These are phyloP conservation scores for Branchellion lobata DNA, from an alignment of 2,888 invertebrate genomes.

Conservation along the genomic window DNA sequence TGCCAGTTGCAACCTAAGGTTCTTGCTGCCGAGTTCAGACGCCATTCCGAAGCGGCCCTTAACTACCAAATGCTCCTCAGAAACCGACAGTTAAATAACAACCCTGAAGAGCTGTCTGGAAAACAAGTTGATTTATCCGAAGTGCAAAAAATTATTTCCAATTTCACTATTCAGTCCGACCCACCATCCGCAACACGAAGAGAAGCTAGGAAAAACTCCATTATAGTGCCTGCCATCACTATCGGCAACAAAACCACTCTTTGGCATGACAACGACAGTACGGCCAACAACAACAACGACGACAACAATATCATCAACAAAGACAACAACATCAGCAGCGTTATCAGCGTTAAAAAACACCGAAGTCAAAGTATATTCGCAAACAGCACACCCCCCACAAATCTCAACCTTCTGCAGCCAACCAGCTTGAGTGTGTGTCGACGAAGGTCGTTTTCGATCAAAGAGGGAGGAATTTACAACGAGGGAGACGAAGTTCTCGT, in stretches of 20 bases:
- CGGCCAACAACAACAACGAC: not conserved
- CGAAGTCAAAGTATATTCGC: too few relatives aligned
- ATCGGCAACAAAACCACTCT: not conserved
- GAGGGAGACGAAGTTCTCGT: constrained; percentile 48
- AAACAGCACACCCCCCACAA: too few relatives aligned
- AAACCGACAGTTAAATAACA: not conserved
- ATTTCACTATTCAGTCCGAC: not conserved
- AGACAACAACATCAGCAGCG: not conserved
- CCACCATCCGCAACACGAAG: not conserved
- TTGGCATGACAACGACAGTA: too few relatives aligned
- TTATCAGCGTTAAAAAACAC: too few relatives aligned
- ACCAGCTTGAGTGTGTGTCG: constrained; percentile 38
- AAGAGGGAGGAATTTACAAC: constrained; percentile 48
- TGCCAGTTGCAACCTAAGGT: not conserved
- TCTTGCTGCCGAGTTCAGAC: constrained; percentile 36
- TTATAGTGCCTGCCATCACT: constrained; percentile 11
- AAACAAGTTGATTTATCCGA: not conserved
- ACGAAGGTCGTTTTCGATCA: constrained; percentile 50
- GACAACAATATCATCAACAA: not conserved
- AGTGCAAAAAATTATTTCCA: not conserved
- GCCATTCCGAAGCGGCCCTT: constrained; percentile 45
- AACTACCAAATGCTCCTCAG: not conserved
- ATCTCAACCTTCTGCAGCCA: not conserved
- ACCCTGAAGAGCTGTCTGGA: not conserved
- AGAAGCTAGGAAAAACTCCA: not conserved